Percentiles rank a stretch among this genome's conserved stretches.
Conservation (phyloP, 1,140 invertebrate genomes). For the Calycopis cecrops region DNA sequence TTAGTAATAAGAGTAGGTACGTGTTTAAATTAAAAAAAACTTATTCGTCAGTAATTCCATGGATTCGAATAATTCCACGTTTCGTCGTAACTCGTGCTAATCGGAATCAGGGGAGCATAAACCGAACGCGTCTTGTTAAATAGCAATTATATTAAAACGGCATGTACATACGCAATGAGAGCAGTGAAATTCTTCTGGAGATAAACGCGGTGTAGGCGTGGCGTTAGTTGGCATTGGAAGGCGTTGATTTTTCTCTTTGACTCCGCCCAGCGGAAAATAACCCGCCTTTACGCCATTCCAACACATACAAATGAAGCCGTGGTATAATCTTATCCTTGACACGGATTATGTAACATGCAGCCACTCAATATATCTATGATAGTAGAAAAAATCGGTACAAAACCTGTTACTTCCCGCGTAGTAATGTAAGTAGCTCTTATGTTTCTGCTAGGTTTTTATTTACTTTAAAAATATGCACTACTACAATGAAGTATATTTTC, state of each 20-base stretch:
- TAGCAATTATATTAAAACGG: constrained; percentile 8
- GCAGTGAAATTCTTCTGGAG: constrained; percentile 32
- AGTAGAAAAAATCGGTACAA: no score
- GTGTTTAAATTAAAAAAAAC: no score
- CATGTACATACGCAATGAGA: constrained; percentile 34
- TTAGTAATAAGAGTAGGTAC: no score
- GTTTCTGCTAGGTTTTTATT: no score
- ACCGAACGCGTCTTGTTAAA: constrained; percentile 1
- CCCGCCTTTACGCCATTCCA: constrained; percentile 54
- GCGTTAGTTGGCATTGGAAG: constrained; percentile 33
- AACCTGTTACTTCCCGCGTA: no score
- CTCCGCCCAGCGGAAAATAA: constrained; percentile 62
- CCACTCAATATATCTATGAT: background rate
- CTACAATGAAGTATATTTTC: no score
- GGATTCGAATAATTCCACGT: no score
- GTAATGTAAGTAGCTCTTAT: no score
- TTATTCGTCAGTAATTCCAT: no score
- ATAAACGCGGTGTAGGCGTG: constrained; percentile 52
- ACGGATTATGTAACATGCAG: background rate
- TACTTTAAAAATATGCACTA: no score
- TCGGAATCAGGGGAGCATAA: background rate
- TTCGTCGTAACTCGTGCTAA: background rate
- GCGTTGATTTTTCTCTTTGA: constrained; percentile 61
- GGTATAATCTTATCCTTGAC: constrained; percentile 5
- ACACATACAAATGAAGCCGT: constrained; percentile 23